Evolutionary conservation across 2,888 invertebrate species (phyloP), one percentile per base, ranked within the genome.

Genomic region (Corbicula japonica): DNA sequence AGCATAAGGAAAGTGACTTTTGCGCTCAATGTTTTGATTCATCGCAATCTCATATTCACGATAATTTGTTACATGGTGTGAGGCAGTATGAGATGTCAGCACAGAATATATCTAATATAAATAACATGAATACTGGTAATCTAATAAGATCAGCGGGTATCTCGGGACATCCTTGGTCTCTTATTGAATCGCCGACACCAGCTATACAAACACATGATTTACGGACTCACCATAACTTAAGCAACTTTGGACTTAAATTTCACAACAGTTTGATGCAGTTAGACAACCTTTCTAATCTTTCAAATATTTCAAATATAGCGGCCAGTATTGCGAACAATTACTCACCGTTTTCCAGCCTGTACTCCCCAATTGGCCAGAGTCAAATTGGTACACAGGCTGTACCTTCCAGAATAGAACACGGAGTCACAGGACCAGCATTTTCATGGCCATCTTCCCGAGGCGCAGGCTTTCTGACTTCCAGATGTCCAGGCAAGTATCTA

Each of bases 201-300:
- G 34, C 48, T 32, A 15, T 73, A 28, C 80, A 74, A 52, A n/a
- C 58, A 18, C 66, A 70, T 41, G 81, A 81, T 10, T 46, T 75
- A 23, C 48, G 77, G 38, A 48, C 72, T 21, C 75, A 74, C 58
- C 66, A 56, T 35, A 68, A 75, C 56, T 58, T 81, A 23, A 72
- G 77, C 3, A 81, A 75, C 41, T 72, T 75, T 38, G 75, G 81
- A n/a, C 48, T 81, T 26, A 81, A 81, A 56, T 72, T 81, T 68
- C 81, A 81, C 46, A 81, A 77, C 69, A 75, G 75, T 75, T 66
- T 81, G 10, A 73, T 77, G 62, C 81, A 81, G 65, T 72, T 81
- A 35, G 81, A 81, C 72, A 80, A 76, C 35, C 28, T 80, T 52
- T 76, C 76, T 35, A 77, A 77, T 50, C 50, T 76, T 46, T 73